A percentile compares a stretch with the other conserved stretches of the same genome.
phyloP scores from a whole-genome alignment of 2,113 vertebrate genomes.

The Cromileptes altivelis region DNA sequence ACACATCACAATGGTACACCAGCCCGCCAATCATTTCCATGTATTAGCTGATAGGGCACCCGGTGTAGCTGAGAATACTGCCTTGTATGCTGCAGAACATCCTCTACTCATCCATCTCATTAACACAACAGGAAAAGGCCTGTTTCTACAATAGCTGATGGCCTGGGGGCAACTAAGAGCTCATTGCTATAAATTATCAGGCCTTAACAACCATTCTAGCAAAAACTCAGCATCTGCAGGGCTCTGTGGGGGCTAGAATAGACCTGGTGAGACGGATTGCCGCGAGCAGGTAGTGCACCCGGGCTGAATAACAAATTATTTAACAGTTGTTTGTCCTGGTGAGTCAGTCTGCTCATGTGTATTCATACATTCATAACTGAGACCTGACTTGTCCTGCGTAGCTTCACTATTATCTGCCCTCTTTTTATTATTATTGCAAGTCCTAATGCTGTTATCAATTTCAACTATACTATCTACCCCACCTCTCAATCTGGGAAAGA shows the following conservation, averaged over 20 bases:
- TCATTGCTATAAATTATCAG: slow-evolving; percentile 73
- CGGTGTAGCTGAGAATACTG: slow-evolving; percentile 20
- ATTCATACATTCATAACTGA: slow-evolving; percentile 61
- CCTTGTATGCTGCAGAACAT: slow-evolving; percentile 34
- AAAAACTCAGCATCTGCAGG: slow-evolving; percentile 63
- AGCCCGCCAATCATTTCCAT: slow-evolving; percentile 20
- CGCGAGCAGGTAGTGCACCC: slow-evolving; percentile 54
- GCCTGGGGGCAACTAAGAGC: slow-evolving; percentile 56
- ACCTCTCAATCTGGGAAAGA: slow-evolving; percentile 16
- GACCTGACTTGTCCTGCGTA: slow-evolving; percentile 26
- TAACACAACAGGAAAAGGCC: slow-evolving; percentile 62
- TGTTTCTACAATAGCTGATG: slow-evolving; percentile 58
- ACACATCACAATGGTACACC: background rate
- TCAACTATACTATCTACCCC: background rate
- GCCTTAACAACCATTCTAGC: slow-evolving; percentile 66
- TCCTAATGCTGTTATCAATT: slow-evolving; percentile 27
- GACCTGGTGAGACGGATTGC: slow-evolving; percentile 68
- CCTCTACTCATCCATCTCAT: slow-evolving; percentile 59
- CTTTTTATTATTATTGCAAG: slow-evolving; percentile 16
- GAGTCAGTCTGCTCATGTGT: slow-evolving; percentile 65
- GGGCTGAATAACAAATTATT: slow-evolving; percentile 74
- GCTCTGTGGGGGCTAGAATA: slow-evolving; percentile 61
- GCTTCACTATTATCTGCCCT: slow-evolving; percentile 38
- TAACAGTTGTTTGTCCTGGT: slow-evolving; percentile 72
- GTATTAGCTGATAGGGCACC: slow-evolving; percentile 10